A percentile compares a stretch with the other conserved stretches of the same genome.
phyloP scores from a whole-genome alignment of 1,140 invertebrate species.

The silkworm (Bombyx mori) region ASM3026992v2 NC_085123.1:7664001-7664500 shows the following conservation, averaged over 20 bases:
- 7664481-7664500: not conserved
- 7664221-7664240: constrained; percentile 33
- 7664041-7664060: constrained; percentile 82
- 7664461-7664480: constrained; percentile 1
- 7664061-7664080: constrained; percentile 80
- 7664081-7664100: constrained; percentile 78
- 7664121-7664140: constrained; percentile 50
- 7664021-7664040: constrained; percentile 76
- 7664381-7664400: too few species aligned
- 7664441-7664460: too few species aligned
- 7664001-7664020: constrained; percentile 78
- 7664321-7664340: too few species aligned
- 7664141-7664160: not conserved
- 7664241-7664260: constrained; percentile 46
- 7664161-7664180: not conserved
- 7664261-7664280: constrained; percentile 1
- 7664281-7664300: too few species aligned
- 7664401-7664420: too few species aligned
- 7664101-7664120: constrained; percentile 63
- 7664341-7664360: too few species aligned
- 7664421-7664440: too few species aligned
- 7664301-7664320: too few species aligned
- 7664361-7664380: too few species aligned
- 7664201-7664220: constrained; percentile 39
- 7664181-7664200: not conserved